These are phyloP conservation scores for Chaitophorus viminalis DNA, from an alignment of 2,888 invertebrate species.

Conservation along the genomic window DNA sequence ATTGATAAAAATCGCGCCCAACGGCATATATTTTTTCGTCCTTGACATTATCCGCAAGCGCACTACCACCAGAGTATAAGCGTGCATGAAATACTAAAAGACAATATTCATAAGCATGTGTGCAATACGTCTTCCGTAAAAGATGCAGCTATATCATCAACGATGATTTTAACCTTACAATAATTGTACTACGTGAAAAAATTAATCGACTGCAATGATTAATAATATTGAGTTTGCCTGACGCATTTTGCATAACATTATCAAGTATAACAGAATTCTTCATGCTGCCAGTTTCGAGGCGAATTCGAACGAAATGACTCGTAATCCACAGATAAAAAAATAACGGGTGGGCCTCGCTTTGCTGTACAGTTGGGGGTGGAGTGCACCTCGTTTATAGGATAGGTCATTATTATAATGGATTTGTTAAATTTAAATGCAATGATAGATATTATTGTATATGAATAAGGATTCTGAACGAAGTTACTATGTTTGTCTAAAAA, in stretches of 20 bases:
- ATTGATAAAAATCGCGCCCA: conserved; percentile 49
- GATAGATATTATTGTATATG: too few relatives aligned
- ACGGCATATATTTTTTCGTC: conserved; percentile 16
- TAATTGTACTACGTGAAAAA: not conserved
- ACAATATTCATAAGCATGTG: not conserved
- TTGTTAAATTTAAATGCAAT: too few relatives aligned
- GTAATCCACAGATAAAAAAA: too few relatives aligned
- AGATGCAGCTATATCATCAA: not conserved
- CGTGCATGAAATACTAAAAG: not conserved
- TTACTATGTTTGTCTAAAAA: too few relatives aligned
- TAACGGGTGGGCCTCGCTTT: too few relatives aligned
- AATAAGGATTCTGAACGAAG: too few relatives aligned
- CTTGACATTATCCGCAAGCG: conserved; percentile 45
- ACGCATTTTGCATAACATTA: not conserved
- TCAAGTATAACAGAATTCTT: not conserved
- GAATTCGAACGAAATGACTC: too few relatives aligned
- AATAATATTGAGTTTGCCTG: too few relatives aligned
- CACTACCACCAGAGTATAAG: not conserved
- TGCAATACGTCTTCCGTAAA: not conserved
- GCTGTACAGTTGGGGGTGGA: too few relatives aligned
- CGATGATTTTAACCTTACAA: not conserved
- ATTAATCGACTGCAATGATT: not conserved
- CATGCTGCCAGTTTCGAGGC: not conserved
- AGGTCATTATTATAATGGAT: too few relatives aligned
- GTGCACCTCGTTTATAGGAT: too few relatives aligned